Conservation (phyloP, 2,113 vertebrate species). For the Cisticola juncidis region DNA sequence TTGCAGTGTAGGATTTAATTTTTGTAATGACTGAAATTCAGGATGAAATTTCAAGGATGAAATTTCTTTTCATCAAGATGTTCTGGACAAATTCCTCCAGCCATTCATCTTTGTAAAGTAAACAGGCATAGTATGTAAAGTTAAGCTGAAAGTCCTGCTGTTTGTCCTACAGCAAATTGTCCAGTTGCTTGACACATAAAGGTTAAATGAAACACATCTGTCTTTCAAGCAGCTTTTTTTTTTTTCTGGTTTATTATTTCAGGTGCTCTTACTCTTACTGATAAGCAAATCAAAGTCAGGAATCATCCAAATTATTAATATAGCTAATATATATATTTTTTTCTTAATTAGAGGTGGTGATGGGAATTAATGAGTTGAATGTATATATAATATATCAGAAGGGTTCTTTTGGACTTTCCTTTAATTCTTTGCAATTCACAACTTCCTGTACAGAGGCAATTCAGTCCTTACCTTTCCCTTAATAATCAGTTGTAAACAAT, state of each 20-base stretch:
- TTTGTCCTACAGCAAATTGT: neutral
- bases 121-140: neutral
- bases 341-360: neutral
- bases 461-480: neutral
- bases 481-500: neutral
- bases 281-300: neutral
- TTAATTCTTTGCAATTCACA: neutral
- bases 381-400: neutral
- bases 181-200: neutral
- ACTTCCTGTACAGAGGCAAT: neutral
- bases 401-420: neutral
- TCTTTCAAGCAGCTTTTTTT: neutral
- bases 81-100: neutral
- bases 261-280: neutral
- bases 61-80: neutral
- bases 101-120: neutral
- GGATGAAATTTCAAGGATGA: neutral
- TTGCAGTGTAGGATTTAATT: neutral
- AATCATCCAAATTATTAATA: neutral
- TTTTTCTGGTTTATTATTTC: neutral
- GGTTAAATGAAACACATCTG: neutral
- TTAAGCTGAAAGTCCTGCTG: neutral
- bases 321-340: neutral
- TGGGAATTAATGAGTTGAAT: neutral
- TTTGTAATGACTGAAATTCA: neutral